Evolutionary conservation across 2,888 invertebrate genomes (phyloP), one percentile per base, ranked within the genome.

Genomic region (Aphidius colemani): DNA sequence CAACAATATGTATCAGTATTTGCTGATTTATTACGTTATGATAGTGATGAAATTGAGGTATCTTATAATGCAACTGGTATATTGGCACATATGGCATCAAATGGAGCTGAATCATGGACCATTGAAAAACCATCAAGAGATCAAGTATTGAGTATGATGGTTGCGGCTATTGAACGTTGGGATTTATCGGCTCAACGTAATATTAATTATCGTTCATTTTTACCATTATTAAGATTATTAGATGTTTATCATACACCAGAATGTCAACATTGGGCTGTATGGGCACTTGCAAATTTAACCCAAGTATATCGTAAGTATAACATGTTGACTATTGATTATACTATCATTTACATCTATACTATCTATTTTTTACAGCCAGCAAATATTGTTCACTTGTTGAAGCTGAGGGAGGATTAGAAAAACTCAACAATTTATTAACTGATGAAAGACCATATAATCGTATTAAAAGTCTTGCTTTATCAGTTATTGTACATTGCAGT

Each of bases 51-150:
- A 53, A 98, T 98, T 72, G 98, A 98, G 88, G 91, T 95, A 66
- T 94, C 95, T 79, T 97, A 97, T 84, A 96, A 96, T 83, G 96
- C 96, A 5, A 96, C 96, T 6, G 96, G 98, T 6, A 96, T 98
- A 30, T 86, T 98, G 61, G 94, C 96, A 1, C 98, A 98, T 83
- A 92, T 98, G 85, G 93, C 95, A 3, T 95, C 95, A 0, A 98
- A 98, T 82, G 97, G 97, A 0, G 87, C 88, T 0, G 88, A 86
- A 9, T 88, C 90, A 0, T 98, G 98, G 98, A 88, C 86, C 0
- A 88, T 94, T 13, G 83, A 86, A 9, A 83, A 86, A 41, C 95
- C 95, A 0, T 84, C 88, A 1, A 86, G 96, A 8, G 85, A 87
- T 6, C 85, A 87, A 50, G 95, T 96, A 1, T 85, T 95, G 10